Base-by-base conservation (phyloP, 2,797 vertebrate genomes). In the Meriones psammophilus region DNA sequence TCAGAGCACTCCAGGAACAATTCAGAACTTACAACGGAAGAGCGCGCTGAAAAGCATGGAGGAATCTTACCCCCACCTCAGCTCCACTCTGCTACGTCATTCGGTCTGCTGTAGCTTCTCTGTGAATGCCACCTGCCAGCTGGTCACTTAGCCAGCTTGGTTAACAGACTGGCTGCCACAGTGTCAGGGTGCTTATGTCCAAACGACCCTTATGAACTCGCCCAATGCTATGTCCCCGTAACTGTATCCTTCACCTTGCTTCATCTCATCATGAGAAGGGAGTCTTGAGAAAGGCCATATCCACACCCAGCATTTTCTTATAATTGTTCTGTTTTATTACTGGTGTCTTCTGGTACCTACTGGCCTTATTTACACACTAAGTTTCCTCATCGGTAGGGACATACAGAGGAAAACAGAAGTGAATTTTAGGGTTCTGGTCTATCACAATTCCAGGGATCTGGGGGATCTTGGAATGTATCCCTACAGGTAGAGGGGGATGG, bases 11-110 rank as follows among this genome's bases (percentile, higher is more conserved):
- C 54, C 42, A 79, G 64, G 62, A 14, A 28, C 28, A 24, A 28
- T 73, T 46, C 54, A 8, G 33, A n/a, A 33, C 58, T 36, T 79
- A 17, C 30, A 69, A 26, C 33, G 0, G 4, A 6, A 28, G 8
- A 13, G 39, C 1, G 0, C 14, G 10, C 17, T 14, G 17, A 62
- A 18, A 36, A 33, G 39, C 80, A 1, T 2, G 39, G 30, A 5
- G 12, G 30, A n/a, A 8, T 39, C 39, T 36, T 7, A 50, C 2
- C 6, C 22, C n/a, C 71, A 68, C 33, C 79, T 13, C 64, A 42
- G 4, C 36, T 4, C 33, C 56, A 22, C 26, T 33, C 39, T 22
- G 42, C 28, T 1, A 18, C 15, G n/a, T 7, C 8, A 6, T 33
- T 86, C 3, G 17, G 8, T 39, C 30, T 58, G 24, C 24, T 0